Conservation (phyloP, 37 sponge, comb jelly and placozoan genomes). For the Cladorhizidae sp. region DNA sequence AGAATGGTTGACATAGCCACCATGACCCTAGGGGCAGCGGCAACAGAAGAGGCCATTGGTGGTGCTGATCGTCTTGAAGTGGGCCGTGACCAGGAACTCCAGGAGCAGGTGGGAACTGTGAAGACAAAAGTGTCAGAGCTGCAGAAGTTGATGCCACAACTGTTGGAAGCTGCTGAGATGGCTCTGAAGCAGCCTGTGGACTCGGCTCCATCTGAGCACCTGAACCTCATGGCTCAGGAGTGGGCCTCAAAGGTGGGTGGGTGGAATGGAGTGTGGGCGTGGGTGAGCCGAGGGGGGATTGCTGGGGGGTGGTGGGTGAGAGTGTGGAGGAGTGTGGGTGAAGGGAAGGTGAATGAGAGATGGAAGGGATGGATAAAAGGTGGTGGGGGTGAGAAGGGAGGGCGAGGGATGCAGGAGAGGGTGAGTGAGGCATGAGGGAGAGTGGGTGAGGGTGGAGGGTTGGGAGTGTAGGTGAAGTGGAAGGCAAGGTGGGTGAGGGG, state of each 20-base stretch:
- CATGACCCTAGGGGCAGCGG: constrained; percentile 59
- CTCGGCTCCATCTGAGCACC: constrained; percentile 23
- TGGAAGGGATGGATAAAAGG: too few relatives aligned
- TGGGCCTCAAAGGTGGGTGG: constrained; percentile 85
- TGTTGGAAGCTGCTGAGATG: constrained; percentile 56
- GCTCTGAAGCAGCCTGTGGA: constrained; percentile 7
- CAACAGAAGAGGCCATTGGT: constrained; percentile 63
- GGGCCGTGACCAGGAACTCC: constrained; percentile 31
- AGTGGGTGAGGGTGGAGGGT: too few relatives aligned
- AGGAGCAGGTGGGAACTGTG: constrained; percentile 52
- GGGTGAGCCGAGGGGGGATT: not conserved
- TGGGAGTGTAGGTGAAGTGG: too few relatives aligned
- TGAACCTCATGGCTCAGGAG: constrained; percentile 67
- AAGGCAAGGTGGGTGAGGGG: too few relatives aligned
- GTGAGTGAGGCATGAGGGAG: too few relatives aligned
- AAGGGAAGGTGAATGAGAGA: not conserved
- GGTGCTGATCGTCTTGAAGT: not conserved
- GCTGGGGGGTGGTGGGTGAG: not conserved
- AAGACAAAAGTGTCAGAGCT: constrained; percentile 42
- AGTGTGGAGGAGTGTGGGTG: too few relatives aligned
- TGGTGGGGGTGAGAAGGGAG: too few relatives aligned
- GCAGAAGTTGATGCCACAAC: constrained; percentile 59
- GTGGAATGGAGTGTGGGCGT: too few relatives aligned
- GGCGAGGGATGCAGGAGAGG: too few relatives aligned
- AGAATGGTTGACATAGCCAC: constrained; percentile 67